Percentiles rank a stretch among this genome's conserved stretches.
These are phyloP conservation scores for Ischnus inquisitorius DNA, from an alignment of 2,888 invertebrate genomes.

Conservation along the genomic window DNA sequence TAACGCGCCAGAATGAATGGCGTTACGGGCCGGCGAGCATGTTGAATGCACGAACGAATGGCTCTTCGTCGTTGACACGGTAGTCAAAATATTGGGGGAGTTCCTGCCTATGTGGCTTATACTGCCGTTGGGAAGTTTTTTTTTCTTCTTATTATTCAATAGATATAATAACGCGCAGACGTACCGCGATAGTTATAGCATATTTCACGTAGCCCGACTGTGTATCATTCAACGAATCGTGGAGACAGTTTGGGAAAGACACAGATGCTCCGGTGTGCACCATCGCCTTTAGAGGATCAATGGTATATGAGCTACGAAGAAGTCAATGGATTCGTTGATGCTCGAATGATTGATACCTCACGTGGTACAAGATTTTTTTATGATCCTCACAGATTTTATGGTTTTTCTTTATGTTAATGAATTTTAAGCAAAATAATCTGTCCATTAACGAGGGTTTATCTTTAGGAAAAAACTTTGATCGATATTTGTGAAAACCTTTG, in stretches of 20 bases:
- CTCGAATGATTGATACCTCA: constrained; percentile 55
- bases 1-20: constrained; percentile 81
- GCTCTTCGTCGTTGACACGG: constrained; percentile 80
- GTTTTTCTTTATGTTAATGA: no score
- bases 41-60: constrained; percentile 79
- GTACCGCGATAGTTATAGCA: constrained; percentile 37
- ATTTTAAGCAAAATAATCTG: no score
- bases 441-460: no score
- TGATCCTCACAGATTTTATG: background rate
- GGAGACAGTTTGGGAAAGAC: constrained; percentile 35
- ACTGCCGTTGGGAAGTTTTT: constrained; percentile 55
- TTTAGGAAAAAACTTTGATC: no score
- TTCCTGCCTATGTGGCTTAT: constrained; percentile 70
- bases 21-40: constrained; percentile 83
- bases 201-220: constrained; percentile 40
- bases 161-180: constrained; percentile 6
- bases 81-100: constrained; percentile 85
- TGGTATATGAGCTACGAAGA: constrained; percentile 23
- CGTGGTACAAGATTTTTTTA: background rate
- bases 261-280: constrained; percentile 31
- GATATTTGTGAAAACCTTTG: no score
- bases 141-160: constrained; percentile 23
- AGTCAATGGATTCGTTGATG: constrained; percentile 52
- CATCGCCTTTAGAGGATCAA: constrained; percentile 47
- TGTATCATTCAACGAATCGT: constrained; percentile 25